Evolutionary conservation across 2,888 invertebrate genomes (phyloP).

Genomic region (Andricus quercusramuli): DNA sequence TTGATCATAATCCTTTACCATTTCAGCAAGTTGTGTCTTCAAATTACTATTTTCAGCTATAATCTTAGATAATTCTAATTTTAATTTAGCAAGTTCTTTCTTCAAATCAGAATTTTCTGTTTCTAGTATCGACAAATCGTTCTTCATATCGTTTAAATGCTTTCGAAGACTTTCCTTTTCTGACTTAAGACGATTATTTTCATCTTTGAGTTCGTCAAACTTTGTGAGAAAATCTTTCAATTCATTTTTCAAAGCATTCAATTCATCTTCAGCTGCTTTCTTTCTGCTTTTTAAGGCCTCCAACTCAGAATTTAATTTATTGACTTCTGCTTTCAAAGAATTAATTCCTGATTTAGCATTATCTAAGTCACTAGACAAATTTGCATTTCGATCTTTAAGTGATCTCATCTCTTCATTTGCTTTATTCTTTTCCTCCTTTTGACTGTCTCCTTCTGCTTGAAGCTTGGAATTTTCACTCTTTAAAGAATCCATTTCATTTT

Average conservation of each 20-base stretch:
- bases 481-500: slow-evolving; percentile 39
- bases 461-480: slow-evolving; percentile 51
- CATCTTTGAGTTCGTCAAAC: slow-evolving; percentile 50
- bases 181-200: slow-evolving; percentile 48
- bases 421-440: slow-evolving; percentile 41
- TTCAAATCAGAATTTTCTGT: slow-evolving; percentile 44
- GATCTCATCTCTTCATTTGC: slow-evolving; percentile 30
- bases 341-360: slow-evolving; percentile 29
- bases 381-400: slow-evolving; percentile 23
- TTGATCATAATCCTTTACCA: slow-evolving; percentile 39
- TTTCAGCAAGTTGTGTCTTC: slow-evolving; percentile 40
- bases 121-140: slow-evolving; percentile 40
- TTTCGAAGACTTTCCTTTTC: slow-evolving; percentile 45
- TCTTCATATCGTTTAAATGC: slow-evolving; percentile 41
- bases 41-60: slow-evolving; percentile 44
- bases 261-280: slow-evolving; percentile 31
- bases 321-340: neutral
- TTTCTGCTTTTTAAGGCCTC: neutral
- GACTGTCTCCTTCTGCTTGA: slow-evolving; percentile 49
- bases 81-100: slow-evolving; percentile 47
- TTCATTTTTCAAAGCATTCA: slow-evolving; percentile 50
- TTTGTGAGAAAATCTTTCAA: slow-evolving; percentile 54
- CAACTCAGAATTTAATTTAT: slow-evolving; percentile 5
- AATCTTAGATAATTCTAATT: slow-evolving; percentile 38
- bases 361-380: slow-evolving; percentile 23